phyloP scores from a whole-genome alignment of 2,888 invertebrate species.

The Blastobasis lacticolella region DNA sequence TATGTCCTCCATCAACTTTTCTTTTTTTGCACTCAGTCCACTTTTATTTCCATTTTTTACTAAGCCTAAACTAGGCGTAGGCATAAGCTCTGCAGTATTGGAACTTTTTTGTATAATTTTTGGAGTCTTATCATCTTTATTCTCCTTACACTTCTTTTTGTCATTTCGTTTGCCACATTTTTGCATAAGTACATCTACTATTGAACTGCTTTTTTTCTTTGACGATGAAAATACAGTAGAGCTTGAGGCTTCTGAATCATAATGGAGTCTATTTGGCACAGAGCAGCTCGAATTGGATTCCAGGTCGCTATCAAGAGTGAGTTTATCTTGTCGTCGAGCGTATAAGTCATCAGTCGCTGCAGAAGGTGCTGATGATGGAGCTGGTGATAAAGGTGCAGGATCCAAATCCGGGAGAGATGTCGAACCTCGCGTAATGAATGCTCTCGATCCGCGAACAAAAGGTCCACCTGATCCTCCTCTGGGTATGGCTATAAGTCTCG shows the following conservation, averaged over 20 bases:
- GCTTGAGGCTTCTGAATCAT: slow-evolving; percentile 80
- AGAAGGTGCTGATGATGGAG: slow-evolving; percentile 75
- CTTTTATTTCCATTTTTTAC: slow-evolving; percentile 56
- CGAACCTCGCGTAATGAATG: slow-evolving; percentile 76
- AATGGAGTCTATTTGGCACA: slow-evolving; percentile 69
- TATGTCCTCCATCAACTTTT: slow-evolving; percentile 71
- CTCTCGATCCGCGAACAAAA: slow-evolving; percentile 42
- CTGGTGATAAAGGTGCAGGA: slow-evolving; percentile 81
- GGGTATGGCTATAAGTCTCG: slow-evolving; percentile 85
- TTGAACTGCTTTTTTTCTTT: slow-evolving; percentile 70
- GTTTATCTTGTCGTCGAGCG: slow-evolving; percentile 57
- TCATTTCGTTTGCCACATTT: slow-evolving; percentile 77
- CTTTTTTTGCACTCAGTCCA: slow-evolving; percentile 53
- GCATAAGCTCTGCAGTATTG: slow-evolving; percentile 70
- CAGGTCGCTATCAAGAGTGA: slow-evolving; percentile 76
- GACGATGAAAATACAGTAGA: slow-evolving; percentile 79
- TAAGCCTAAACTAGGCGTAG: slow-evolving; percentile 77
- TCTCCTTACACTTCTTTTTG: slow-evolving; percentile 68
- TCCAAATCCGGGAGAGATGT: slow-evolving; percentile 86
- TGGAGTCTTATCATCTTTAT: slow-evolving; percentile 68
- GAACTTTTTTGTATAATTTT: slow-evolving; percentile 74
- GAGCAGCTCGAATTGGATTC: slow-evolving; percentile 80
- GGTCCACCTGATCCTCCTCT: slow-evolving; percentile 77
- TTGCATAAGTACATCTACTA: slow-evolving; percentile 79
- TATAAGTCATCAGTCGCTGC: slow-evolving; percentile 75